Percentiles rank a stretch among this genome's conserved stretches.
phyloP scores from a whole-genome alignment of 1,140 invertebrate genomes.

The Neodiprion lecontei region DNA sequence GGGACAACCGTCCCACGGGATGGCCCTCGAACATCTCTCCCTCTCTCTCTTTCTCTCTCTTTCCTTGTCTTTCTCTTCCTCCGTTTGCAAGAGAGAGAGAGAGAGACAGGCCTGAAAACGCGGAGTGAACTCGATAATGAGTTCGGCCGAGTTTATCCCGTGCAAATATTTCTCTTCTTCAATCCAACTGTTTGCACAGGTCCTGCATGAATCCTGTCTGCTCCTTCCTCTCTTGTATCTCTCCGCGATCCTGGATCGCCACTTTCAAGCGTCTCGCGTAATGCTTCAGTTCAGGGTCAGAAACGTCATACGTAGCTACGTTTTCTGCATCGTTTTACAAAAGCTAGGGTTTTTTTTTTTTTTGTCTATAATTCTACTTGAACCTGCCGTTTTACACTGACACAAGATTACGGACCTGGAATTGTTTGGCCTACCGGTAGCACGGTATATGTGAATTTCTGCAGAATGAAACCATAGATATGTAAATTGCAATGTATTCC shows the following conservation, averaged over 20 bases:
- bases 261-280: no score
- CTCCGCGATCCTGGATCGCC: background rate
- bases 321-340: no score
- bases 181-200: constrained; percentile 45
- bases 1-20: constrained; percentile 4
- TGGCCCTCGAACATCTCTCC: constrained; percentile 17
- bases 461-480: background rate
- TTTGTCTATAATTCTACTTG: no score
- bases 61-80: constrained; percentile 17
- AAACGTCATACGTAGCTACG: no score
- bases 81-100: constrained; percentile 23
- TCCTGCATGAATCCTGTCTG: background rate
- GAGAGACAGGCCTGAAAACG: constrained; percentile 27
- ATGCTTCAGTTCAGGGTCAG: no score
- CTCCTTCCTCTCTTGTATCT: background rate
- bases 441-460: background rate
- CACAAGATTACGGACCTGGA: no score
- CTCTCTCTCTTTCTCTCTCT: constrained; percentile 21
- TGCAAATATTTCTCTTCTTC: constrained; percentile 49
- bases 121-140: constrained; percentile 43
- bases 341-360: no score
- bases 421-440: no score
- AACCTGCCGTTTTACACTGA: no score
- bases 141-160: constrained; percentile 46
- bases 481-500: background rate